A percentile compares a stretch with the other conserved stretches of the same genome.
Evolutionary conservation across 2,113 vertebrate species (phyloP).

Genomic region (Alexandromys fortis): DNA sequence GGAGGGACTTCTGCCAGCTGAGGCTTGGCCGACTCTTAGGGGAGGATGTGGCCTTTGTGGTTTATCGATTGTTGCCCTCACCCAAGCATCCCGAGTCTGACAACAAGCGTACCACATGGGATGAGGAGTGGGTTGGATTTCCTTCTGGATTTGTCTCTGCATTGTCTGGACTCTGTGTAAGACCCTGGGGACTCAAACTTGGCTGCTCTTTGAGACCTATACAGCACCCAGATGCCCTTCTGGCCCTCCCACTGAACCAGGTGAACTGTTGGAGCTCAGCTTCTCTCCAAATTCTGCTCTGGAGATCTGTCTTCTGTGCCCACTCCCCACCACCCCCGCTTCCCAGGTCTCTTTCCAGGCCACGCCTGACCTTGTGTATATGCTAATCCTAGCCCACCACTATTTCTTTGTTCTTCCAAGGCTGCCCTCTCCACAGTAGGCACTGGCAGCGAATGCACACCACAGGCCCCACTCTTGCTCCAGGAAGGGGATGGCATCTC

Average conservation of each 20-base stretch:
- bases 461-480: background rate
- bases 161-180: slow-evolving; percentile 16
- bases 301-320: background rate
- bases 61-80: background rate
- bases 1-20: background rate
- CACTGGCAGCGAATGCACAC: background rate
- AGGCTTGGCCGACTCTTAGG: background rate
- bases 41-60: background rate
- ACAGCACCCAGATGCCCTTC: background rate
- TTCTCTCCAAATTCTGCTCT: background rate
- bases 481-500: background rate
- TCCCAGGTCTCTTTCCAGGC: background rate
- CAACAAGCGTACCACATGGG: background rate
- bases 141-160: slow-evolving; percentile 26
- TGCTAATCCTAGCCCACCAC: accelerated
- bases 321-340: no score
- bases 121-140: background rate
- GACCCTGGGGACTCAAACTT: background rate
- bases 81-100: background rate
- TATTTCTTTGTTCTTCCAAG: background rate
- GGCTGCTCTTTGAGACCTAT: background rate
- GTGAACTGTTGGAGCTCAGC: background rate
- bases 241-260: background rate
- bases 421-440: background rate
- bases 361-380: background rate